Base-by-base conservation (phyloP, 2,888 invertebrate genomes). In the Zele albiditarsus region DNA sequence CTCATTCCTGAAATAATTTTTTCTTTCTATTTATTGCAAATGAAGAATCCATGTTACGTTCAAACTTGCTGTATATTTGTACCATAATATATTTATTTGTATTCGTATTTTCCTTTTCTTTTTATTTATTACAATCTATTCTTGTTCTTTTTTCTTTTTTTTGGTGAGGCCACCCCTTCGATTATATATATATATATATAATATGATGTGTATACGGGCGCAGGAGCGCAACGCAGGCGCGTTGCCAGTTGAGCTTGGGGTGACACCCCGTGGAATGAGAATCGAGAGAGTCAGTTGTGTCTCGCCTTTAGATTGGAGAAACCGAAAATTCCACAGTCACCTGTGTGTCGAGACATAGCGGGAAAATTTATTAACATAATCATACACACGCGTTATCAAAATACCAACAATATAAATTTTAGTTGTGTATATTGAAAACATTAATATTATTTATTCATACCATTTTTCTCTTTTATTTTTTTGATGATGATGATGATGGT, bases 191-290 rank as follows among this genome's bases (percentile, higher is more conserved):
- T 20, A 73, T 27, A 53, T 58, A 72, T 27, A 73, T 27, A 53
- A 20, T 53, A 23, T n/a, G 20, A 20, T 53, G n/a, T 20, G 53
- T 80, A 79, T 81, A 82, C 78, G 82, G 82, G 85, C 86, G 84
- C 85, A 86, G 81, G 82, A 84, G 82, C 82, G 83, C 80, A 84
- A 86, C 86, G 85, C 86, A 84, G 81, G 84, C 86, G 86, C 84
- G 80, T 73, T 84, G 83, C 80, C 85, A 84, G 74, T 74, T 79
- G 71, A 74, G 71, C 77, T 69, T 82, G 80, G 82, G 86, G 84
- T 85, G 85, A 82, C 82, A 84, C 86, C 84, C 83, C 83, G 81
- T 82, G 80, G 84, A 73, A 82, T 81, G 83, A 82, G 81, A 82
- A 79, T 81, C 83, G 81, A 77, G 80, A 83, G 82, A 81, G 81